Evolutionary conservation across 2,797 vertebrate genomes (phyloP).

Genomic region (Miopithecus talapoin): DNA sequence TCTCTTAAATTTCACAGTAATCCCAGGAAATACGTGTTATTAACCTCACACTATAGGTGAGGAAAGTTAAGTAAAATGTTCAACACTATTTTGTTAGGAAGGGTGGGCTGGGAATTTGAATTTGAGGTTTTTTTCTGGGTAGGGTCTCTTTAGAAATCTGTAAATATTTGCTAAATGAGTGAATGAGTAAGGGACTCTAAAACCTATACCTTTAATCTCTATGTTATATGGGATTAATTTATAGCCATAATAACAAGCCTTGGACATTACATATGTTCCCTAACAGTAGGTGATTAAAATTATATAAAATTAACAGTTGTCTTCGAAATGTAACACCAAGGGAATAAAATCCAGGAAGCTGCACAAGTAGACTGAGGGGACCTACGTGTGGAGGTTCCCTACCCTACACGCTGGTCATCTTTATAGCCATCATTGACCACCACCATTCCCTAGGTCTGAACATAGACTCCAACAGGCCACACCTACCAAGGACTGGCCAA

Average conservation of each 20-base stretch:
- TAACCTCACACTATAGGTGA: background rate
- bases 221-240: background rate
- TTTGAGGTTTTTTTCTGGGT: background rate
- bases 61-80: background rate
- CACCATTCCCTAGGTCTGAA: background rate
- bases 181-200: background rate
- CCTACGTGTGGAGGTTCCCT: background rate
- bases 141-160: background rate
- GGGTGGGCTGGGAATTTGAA: background rate
- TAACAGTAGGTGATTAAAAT: background rate
- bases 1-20: slow-evolving; percentile 1
- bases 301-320: background rate
- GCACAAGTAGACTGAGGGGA: background rate
- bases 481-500: background rate
- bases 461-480: background rate
- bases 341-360: background rate
- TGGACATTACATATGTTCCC: background rate
- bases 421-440: background rate
- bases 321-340: background rate
- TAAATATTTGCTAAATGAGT: background rate
- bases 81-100: background rate
- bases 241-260: background rate
- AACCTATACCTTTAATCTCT: background rate
- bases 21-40: background rate
- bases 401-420: background rate